A percentile compares a stretch with the other conserved stretches of the same genome.
phyloP scores from a whole-genome alignment of 2,113 vertebrate genomes.

The Bufo gargarizans region DNA sequence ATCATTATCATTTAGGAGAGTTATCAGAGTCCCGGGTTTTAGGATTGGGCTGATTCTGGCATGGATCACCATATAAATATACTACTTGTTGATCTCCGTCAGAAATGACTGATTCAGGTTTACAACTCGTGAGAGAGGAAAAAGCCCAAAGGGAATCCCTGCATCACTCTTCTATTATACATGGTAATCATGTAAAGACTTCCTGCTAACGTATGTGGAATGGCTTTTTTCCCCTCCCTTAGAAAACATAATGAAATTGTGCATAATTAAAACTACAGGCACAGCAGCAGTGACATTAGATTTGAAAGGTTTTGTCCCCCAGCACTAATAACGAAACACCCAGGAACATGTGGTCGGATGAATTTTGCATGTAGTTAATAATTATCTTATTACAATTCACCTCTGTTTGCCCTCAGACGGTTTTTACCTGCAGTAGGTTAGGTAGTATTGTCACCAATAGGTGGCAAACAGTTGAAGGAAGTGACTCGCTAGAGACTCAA shows the following conservation, averaged over 20 bases:
- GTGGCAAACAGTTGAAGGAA: not conserved
- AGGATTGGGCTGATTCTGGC: slow-evolving; percentile 4
- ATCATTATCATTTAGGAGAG: slow-evolving; percentile 39
- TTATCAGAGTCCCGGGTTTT: not conserved
- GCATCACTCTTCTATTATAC: not conserved
- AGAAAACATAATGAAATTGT: not conserved
- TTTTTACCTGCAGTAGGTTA: not conserved
- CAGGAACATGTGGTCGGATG: not conserved
- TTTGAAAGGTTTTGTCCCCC: slow-evolving; percentile 13
- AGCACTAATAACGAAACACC: not conserved
- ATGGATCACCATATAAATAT: slow-evolving; percentile 15
- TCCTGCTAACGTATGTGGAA: not conserved
- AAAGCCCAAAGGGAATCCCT: not conserved
- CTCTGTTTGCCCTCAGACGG: not conserved
- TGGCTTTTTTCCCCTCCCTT: not conserved
- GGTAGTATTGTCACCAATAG: not conserved
- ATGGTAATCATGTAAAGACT: not conserved
- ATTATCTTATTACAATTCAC: slow-evolving; percentile 1
- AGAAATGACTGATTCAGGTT: not conserved
- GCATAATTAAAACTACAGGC: not conserved
- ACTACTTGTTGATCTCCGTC: not conserved
- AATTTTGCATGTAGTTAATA: not conserved
- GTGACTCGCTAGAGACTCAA: not conserved
- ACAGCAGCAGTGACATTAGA: not conserved
- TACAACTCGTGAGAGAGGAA: not conserved